Conservation (phyloP, 92 coral and sea anemone genomes). For the Paragorgia papillata region DNA sequence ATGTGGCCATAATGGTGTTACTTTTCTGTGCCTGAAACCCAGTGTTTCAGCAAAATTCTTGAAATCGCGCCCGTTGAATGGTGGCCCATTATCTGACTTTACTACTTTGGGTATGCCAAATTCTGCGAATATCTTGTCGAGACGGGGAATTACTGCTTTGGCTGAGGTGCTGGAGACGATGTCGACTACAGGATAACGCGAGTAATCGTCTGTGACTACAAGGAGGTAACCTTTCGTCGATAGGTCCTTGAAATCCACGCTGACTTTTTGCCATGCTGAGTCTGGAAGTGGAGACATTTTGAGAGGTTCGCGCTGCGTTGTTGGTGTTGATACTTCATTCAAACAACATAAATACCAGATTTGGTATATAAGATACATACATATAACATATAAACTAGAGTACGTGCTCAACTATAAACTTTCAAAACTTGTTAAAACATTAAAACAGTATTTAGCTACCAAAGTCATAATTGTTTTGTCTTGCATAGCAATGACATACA, state of each 20-base stretch:
- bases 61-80: slow-evolving; percentile 56
- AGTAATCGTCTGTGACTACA: slow-evolving; percentile 43
- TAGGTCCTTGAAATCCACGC: slow-evolving; percentile 55
- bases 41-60: slow-evolving; percentile 33
- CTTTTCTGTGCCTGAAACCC: slow-evolving; percentile 57
- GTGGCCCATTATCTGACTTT: slow-evolving; percentile 59
- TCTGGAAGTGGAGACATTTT: slow-evolving; percentile 62
- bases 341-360: no score
- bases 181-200: slow-evolving; percentile 27
- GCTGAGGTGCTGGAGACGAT: slow-evolving; percentile 10
- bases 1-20: slow-evolving; percentile 59
- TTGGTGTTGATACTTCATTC: slow-evolving; percentile 51
- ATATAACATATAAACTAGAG: no score
- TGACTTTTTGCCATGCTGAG: slow-evolving; percentile 58
- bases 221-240: slow-evolving; percentile 16
- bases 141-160: slow-evolving; percentile 31
- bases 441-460: no score
- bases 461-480: no score
- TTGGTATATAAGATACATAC: no score
- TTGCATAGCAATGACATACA: no score
- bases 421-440: no score
- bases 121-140: slow-evolving; percentile 53
- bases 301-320: slow-evolving; percentile 60
- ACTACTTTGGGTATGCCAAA: slow-evolving; percentile 48
- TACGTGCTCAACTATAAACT: no score